phyloP scores from a whole-genome alignment of 2,888 invertebrate species.

The Macroteleia sp. region DNA sequence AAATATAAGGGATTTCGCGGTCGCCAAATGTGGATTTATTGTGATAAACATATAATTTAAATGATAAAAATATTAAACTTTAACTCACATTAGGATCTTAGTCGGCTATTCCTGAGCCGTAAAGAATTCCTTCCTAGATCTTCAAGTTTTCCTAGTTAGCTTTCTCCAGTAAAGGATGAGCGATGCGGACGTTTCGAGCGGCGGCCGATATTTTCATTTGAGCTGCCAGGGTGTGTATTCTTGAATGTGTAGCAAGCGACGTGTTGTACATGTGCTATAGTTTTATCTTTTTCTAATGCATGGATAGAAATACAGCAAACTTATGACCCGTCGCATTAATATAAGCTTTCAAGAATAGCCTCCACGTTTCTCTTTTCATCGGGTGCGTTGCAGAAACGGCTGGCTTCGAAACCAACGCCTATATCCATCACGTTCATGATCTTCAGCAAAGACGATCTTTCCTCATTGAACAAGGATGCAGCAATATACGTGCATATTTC shows the following conservation, averaged over 20 bases:
- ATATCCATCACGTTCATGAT: conserved; percentile 14
- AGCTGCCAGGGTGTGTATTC: too few species aligned
- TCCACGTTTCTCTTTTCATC: conserved; percentile 11
- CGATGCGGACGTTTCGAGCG: conserved; percentile 14
- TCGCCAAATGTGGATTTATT: conserved; percentile 1
- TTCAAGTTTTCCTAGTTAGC: conserved; percentile 8
- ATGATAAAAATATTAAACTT: conserved; percentile 7
- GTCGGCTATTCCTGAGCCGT: conserved; percentile 12
- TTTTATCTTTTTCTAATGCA: too few species aligned
- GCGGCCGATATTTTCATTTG: not conserved
- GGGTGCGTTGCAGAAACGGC: conserved; percentile 17
- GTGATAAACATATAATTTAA: not conserved
- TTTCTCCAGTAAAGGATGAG: conserved; percentile 8
- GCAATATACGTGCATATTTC: too few species aligned
- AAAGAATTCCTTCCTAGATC: conserved; percentile 11
- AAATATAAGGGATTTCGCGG: not conserved
- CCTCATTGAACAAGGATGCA: too few species aligned
- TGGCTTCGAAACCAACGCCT: conserved; percentile 2
- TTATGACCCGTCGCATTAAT: too few species aligned
- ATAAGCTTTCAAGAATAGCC: too few species aligned
- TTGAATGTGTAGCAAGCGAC: too few species aligned
- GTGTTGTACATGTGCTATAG: too few species aligned
- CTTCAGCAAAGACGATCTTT: too few species aligned
- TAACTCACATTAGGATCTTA: conserved; percentile 6
- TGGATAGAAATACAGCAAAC: too few species aligned